A percentile compares a stretch with the other conserved stretches of the same genome.
These are phyloP conservation scores for Epistrophe grossulariae DNA, from an alignment of 2,888 invertebrate species.

Conservation along the genomic window DNA sequence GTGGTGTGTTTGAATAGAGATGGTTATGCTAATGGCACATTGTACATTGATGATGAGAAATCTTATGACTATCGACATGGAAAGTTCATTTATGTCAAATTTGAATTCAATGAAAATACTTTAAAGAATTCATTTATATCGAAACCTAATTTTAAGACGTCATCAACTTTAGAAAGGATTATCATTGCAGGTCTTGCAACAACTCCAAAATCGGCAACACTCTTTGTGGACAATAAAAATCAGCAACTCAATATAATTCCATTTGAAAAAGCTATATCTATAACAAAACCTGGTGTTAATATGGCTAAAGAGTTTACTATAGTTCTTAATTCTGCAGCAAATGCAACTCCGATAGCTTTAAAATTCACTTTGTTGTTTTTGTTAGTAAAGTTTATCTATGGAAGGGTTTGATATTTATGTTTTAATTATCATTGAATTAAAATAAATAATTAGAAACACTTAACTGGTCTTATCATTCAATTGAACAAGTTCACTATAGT, in stretches of 20 bases:
- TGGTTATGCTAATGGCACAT: constrained; percentile 88
- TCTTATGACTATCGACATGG: constrained; percentile 92
- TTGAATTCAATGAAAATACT: constrained; percentile 87
- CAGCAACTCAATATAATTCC: constrained; percentile 88
- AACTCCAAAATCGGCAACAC: constrained; percentile 88
- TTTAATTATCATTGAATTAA: neutral
- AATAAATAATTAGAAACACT: neutral
- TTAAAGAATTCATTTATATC: constrained; percentile 89
- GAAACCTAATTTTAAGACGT: constrained; percentile 89
- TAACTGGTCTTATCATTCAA: neutral
- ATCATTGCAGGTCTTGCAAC: constrained; percentile 91
- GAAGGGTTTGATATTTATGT: neutral
- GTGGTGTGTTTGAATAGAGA: constrained; percentile 91
- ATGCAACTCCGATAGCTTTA: neutral
- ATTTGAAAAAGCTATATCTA: constrained; percentile 89
- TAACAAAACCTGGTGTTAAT: constrained; percentile 94
- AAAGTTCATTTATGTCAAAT: constrained; percentile 89
- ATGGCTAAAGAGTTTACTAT: constrained; percentile 92
- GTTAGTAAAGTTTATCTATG: neutral
- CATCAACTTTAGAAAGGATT: constrained; percentile 95
- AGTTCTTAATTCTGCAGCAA: constrained; percentile 83
- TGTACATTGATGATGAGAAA: constrained; percentile 96
- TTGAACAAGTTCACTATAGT: too few species aligned
- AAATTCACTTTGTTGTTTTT: neutral
- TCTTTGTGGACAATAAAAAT: constrained; percentile 84